Conservation (phyloP, 2,888 invertebrate species). For the Calliscelio sp. region DNA sequence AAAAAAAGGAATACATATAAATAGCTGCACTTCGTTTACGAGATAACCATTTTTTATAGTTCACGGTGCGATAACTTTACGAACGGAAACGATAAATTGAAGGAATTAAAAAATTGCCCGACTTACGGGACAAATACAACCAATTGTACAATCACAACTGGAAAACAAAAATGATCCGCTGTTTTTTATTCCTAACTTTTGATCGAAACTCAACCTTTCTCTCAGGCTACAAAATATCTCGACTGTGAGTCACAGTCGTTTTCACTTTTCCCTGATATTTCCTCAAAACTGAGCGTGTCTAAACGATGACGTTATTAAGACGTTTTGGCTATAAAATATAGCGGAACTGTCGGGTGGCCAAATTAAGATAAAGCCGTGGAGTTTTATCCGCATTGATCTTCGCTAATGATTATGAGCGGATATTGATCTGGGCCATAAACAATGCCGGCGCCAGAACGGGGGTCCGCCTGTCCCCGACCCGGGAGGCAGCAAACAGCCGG, state of each 20-base stretch:
- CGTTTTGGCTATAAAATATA: slow-evolving; percentile 56
- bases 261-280: slow-evolving; percentile 49
- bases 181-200: too few species aligned
- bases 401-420: slow-evolving; percentile 72
- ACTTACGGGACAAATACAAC: background rate
- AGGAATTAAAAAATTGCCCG: slow-evolving; percentile 20
- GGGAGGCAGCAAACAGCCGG: slow-evolving; percentile 70
- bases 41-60: slow-evolving; percentile 53
- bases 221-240: slow-evolving; percentile 1
- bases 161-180: background rate
- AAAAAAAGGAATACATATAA: slow-evolving; percentile 48
- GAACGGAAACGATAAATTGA: slow-evolving; percentile 32
- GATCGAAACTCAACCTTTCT: too few species aligned
- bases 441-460: slow-evolving; percentile 81
- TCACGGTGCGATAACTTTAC: slow-evolving; percentile 38
- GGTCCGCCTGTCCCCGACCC: slow-evolving; percentile 64
- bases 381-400: slow-evolving; percentile 60
- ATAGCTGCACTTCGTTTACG: slow-evolving; percentile 37
- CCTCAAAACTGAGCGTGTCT: background rate
- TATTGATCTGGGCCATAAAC: slow-evolving; percentile 78
- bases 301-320: slow-evolving; percentile 62
- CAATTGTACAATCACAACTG: background rate
- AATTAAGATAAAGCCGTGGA: slow-evolving; percentile 60
- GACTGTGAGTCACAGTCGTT: slow-evolving; percentile 31
- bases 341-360: slow-evolving; percentile 29